Conservation (phyloP, 2,113 vertebrate species). For the Butastur rufipennis region DNA sequence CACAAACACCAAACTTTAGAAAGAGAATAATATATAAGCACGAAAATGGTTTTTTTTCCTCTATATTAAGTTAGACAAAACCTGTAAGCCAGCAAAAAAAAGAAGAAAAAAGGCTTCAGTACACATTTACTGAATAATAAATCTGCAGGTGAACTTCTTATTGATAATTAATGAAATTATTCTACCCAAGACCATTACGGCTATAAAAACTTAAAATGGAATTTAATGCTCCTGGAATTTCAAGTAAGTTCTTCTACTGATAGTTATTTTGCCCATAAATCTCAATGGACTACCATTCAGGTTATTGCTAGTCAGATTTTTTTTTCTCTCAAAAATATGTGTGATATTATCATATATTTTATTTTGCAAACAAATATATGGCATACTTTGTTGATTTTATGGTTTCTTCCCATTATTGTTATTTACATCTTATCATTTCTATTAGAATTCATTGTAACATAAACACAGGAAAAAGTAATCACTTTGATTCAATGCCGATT, state of each 20-base stretch:
- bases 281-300: neutral
- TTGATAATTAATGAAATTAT: conserved; percentile 49
- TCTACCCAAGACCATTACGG: neutral
- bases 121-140: conserved; percentile 15
- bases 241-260: neutral
- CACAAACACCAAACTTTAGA: neutral
- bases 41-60: neutral
- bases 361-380: neutral
- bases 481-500: neutral
- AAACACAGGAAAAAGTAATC: neutral
- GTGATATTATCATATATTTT: neutral
- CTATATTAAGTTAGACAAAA: neutral
- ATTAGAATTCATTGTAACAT: neutral
- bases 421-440: neutral
- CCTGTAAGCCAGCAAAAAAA: neutral
- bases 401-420: neutral
- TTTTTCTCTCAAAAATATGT: neutral
- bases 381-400: neutral
- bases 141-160: neutral
- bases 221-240: neutral
- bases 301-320: neutral
- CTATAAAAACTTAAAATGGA: neutral
- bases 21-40: neutral
- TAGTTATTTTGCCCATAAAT: neutral
- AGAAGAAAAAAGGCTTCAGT: neutral